Percentiles rank a stretch among this genome's conserved stretches.
phyloP scores from a whole-genome alignment of 1,140 invertebrate genomes.

The Myzus persicae region DNA sequence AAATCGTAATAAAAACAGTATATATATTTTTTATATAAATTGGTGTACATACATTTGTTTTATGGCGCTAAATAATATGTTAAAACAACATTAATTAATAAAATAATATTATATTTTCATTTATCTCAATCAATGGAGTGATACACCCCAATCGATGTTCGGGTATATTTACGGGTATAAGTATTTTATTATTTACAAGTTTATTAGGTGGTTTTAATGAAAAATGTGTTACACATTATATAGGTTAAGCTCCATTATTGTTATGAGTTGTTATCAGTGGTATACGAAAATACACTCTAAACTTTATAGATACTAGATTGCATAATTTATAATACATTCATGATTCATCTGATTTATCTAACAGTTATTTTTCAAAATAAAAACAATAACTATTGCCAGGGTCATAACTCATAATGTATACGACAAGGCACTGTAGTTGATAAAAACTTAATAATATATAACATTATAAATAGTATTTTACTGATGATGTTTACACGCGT shows the following conservation, averaged over 20 bases:
- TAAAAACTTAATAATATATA: too few species aligned
- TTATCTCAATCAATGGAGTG: background rate
- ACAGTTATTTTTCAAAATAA: too few species aligned
- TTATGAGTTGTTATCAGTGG: too few species aligned
- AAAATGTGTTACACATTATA: background rate
- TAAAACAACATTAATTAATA: background rate
- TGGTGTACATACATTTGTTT: background rate
- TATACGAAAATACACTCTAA: too few species aligned
- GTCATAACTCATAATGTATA: too few species aligned
- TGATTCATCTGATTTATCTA: too few species aligned
- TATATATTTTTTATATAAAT: background rate
- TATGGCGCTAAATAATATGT: background rate
- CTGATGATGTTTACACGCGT: background rate
- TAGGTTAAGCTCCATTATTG: too few species aligned
- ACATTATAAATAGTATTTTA: background rate
- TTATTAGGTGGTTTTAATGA: background rate
- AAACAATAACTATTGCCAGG: too few species aligned
- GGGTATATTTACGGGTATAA: background rate
- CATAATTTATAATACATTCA: too few species aligned
- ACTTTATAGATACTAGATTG: too few species aligned
- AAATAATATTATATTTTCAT: background rate
- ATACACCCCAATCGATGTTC: background rate
- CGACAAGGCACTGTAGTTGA: too few species aligned
- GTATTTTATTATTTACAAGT: background rate
- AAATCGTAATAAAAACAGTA: background rate